Percentiles rank a stretch among this genome's conserved stretches.
These are phyloP conservation scores for Rhopalosiphum maidis DNA, from an alignment of 1,140 invertebrate species.

Conservation along the genomic window DNA sequence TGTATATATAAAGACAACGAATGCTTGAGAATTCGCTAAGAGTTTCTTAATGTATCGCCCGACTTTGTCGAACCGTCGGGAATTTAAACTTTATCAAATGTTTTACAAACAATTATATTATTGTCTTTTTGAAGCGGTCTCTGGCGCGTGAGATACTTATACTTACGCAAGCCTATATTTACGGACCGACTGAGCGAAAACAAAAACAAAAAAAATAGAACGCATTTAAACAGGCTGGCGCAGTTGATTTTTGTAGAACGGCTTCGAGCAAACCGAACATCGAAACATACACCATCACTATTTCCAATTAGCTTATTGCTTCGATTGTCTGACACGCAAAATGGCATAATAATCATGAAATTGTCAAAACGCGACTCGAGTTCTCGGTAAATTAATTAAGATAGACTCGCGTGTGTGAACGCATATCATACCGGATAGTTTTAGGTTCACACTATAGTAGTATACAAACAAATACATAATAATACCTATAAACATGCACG, in stretches of 20 bases:
- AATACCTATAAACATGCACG: background rate
- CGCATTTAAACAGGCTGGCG: background rate
- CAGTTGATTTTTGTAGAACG: background rate
- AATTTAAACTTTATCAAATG: constrained; percentile 18
- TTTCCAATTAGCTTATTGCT: constrained; percentile 18
- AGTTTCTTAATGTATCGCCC: constrained; percentile 3
- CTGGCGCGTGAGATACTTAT: background rate
- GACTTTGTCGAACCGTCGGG: background rate
- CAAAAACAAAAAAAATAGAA: background rate
- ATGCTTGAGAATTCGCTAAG: background rate
- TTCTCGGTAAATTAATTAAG: background rate
- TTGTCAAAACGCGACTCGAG: background rate
- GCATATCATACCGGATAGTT: background rate
- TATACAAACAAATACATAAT: background rate
- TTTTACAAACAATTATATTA: constrained; percentile 11
- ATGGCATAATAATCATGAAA: background rate
- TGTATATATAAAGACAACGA: background rate
- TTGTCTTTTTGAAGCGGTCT: background rate
- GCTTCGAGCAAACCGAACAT: background rate
- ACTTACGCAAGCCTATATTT: background rate
- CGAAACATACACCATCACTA: background rate
- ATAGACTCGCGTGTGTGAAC: background rate
- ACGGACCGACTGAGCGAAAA: background rate
- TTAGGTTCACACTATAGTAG: background rate
- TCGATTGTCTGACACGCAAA: background rate